Base-by-base conservation (phyloP, 2,113 vertebrate genomes). In the Ciconia stormi region DNA sequence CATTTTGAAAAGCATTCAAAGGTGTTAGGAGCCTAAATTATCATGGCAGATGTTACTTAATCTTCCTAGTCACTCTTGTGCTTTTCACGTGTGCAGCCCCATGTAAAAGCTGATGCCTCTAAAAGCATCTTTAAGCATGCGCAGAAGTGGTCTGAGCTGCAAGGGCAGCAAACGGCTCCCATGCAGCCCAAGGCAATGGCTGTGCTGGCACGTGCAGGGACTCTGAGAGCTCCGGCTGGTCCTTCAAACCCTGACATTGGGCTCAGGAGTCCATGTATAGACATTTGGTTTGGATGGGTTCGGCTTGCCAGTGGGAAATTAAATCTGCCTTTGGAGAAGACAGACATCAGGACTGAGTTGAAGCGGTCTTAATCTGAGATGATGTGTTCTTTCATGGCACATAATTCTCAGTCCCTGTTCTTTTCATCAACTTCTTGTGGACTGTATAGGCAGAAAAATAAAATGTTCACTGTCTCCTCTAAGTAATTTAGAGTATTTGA, bases 211-310 rank as follows among this genome's bases (percentile, higher is more conserved):
- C 4, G 1, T 3, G 3, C 18, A 23, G n/a, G 42, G 42, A 34
- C 47, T 53, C 59, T 1, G 12, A 34, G 29, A 46, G 40, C 66
- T 53, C 30, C 59, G 52, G n/a, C 29, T 3, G 1, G 5, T 32
- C 40, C 46, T 42, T 42, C 6, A 0, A 26, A 11, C 4, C 2
- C 21, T 6, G 22, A 4, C 0, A 1, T 2, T 63, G 42, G 65
- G 42, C 40, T 62, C 5, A 4, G 32, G 50, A 65, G 29, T 34
- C 67, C 2, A 3, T 1, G 1, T 42, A 19, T 1, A 42, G 27
- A 7, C 12, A 6, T 30, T 38, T 25, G 29, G 8, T 34, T 79
- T 84, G 83, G 34, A 9, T 58, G 55, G 38, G 22, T 36, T 81
- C 79, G 61, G 11, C 38, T 92, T 69, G 63, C 23, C 74, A 53